These are phyloP conservation scores for Astyanax mexicanus DNA, from an alignment of 2,797 vertebrate species.

Conservation along the genomic window DNA sequence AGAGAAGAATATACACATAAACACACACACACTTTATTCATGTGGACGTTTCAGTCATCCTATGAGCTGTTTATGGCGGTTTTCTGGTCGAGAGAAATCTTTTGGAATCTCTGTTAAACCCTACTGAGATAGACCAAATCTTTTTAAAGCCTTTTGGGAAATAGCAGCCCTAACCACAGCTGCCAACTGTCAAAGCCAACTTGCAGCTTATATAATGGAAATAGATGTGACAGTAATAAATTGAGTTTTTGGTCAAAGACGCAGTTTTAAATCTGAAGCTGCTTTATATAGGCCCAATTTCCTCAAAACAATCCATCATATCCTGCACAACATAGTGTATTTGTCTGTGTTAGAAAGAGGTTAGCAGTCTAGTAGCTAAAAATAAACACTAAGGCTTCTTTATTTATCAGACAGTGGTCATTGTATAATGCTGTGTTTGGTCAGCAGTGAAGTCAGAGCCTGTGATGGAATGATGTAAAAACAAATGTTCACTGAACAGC, in stretches of 20 bases:
- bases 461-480: no score
- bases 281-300: not conserved
- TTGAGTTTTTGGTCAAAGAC: constrained; percentile 5
- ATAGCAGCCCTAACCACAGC: constrained; percentile 14
- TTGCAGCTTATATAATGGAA: constrained; percentile 31
- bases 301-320: not conserved
- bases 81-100: constrained; percentile 57
- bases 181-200: constrained; percentile 24
- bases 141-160: constrained; percentile 36
- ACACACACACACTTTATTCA: constrained; percentile 3
- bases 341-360: no score
- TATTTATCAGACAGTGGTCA: no score
- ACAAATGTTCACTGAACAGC: no score
- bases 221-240: not conserved
- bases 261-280: constrained; percentile 6
- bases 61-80: constrained; percentile 64
- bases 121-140: constrained; percentile 9
- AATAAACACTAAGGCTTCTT: no score
- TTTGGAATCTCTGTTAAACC: constrained; percentile 47
- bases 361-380: not conserved
- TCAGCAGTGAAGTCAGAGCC: no score
- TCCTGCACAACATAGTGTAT: not conserved
- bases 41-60: constrained; percentile 49
- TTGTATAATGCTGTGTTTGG: no score
- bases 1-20: not conserved